Conservation (phyloP, 2,797 vertebrate genomes). For the Hapalemur alaotrensis region DNA sequence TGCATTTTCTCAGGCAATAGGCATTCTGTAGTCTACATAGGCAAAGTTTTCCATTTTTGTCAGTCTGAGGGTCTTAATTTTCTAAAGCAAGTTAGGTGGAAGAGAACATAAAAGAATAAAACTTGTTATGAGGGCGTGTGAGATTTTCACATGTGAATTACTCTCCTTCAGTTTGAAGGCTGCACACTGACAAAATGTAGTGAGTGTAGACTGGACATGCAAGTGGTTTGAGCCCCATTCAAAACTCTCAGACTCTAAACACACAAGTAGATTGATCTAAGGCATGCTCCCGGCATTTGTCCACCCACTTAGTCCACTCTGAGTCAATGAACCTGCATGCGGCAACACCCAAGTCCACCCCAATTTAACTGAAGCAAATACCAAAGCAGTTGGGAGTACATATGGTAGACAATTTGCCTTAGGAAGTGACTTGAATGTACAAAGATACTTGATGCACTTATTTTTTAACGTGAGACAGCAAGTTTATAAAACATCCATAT, state of each 20-base stretch:
- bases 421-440: slow-evolving; percentile 96
- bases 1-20: slow-evolving; percentile 81
- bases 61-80: slow-evolving; percentile 78
- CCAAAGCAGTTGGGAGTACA: slow-evolving; percentile 89
- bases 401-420: slow-evolving; percentile 90
- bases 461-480: slow-evolving; percentile 87
- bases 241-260: slow-evolving; percentile 74
- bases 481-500: slow-evolving; percentile 86
- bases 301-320: slow-evolving; percentile 80
- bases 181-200: slow-evolving; percentile 75
- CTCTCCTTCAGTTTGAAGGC: slow-evolving; percentile 80
- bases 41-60: slow-evolving; percentile 76
- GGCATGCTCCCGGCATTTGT: slow-evolving; percentile 83
- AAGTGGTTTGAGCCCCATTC: slow-evolving; percentile 77
- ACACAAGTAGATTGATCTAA: slow-evolving; percentile 82
- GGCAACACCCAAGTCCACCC: slow-evolving; percentile 83
- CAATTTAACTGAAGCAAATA: slow-evolving; percentile 88
- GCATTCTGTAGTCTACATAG: slow-evolving; percentile 76
- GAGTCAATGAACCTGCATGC: slow-evolving; percentile 84
- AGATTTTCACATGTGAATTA: slow-evolving; percentile 78
- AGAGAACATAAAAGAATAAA: slow-evolving; percentile 65
- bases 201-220: slow-evolving; percentile 74
- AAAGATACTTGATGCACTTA: slow-evolving; percentile 91
- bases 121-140: slow-evolving; percentile 76
- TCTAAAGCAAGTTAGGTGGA: slow-evolving; percentile 75